Conservation (phyloP, 2,888 invertebrate species). For the Alviniconcha strummeri region DNA sequence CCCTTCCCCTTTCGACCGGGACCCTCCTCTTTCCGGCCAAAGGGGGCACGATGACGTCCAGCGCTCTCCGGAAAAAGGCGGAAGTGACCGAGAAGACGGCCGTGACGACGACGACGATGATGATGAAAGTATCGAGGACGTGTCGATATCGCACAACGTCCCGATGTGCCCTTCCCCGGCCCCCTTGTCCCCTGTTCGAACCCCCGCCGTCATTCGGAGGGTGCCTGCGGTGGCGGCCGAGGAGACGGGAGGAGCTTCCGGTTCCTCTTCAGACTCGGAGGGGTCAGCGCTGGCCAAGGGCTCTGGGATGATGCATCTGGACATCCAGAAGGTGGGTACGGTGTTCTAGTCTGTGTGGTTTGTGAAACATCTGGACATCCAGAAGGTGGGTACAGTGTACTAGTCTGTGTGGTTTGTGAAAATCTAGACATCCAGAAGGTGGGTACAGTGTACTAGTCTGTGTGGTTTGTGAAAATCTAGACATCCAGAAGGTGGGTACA, state of each 20-base stretch:
- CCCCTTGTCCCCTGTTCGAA: background rate
- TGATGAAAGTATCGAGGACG: slow-evolving; percentile 28
- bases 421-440: too few species aligned
- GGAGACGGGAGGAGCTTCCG: background rate
- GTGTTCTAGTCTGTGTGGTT: too few species aligned
- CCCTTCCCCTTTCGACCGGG: background rate
- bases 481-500: too few species aligned
- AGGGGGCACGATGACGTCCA: too few species aligned
- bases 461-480: too few species aligned
- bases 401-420: too few species aligned
- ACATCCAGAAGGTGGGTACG: slow-evolving; percentile 11
- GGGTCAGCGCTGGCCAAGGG: background rate
- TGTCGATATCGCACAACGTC: slow-evolving; percentile 23
- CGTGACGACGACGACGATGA: slow-evolving; percentile 1
- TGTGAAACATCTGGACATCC: too few species aligned
- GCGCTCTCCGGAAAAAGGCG: too few species aligned
- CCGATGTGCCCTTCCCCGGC: slow-evolving; percentile 17
- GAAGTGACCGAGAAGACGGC: too few species aligned
- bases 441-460: too few species aligned
- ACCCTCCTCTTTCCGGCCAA: background rate
- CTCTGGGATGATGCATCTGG: background rate
- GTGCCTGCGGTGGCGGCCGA: background rate
- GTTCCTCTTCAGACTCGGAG: background rate
- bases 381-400: too few species aligned
- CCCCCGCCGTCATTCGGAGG: background rate